A percentile compares a stretch with the other conserved stretches of the same genome.
Conservation (phyloP, 2,113 vertebrate species). For the Psilopogon haemacephalus region DNA sequence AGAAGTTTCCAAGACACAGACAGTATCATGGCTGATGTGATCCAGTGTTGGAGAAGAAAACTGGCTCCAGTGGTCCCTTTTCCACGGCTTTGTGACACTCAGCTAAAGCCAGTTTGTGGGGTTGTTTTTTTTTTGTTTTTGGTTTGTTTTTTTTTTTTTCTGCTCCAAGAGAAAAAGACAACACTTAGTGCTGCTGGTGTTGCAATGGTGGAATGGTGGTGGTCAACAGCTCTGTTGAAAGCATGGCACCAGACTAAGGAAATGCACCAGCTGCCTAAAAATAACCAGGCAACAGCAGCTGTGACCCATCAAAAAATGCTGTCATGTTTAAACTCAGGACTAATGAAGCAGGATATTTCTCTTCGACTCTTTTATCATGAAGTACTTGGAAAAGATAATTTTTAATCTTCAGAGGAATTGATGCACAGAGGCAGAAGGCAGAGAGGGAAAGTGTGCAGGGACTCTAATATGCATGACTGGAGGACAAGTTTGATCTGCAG, state of each 20-base stretch:
- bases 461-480: fast-evolving
- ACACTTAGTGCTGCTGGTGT: background rate
- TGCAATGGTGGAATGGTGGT: background rate
- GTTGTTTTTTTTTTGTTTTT: background rate
- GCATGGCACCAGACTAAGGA: background rate
- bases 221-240: background rate
- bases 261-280: background rate
- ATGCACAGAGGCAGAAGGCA: background rate
- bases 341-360: background rate
- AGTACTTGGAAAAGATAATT: background rate
- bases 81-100: background rate
- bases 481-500: background rate
- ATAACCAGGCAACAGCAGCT: background rate
- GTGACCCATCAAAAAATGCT: background rate
- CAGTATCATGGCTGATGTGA: background rate
- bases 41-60: background rate
- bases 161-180: background rate
- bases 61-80: background rate
- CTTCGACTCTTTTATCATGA: background rate
- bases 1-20: background rate
- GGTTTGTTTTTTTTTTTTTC: too few relatives aligned
- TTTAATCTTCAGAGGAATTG: background rate
- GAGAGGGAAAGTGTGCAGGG: background rate
- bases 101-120: background rate
- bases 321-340: background rate